These are phyloP conservation scores for Varroa destructor DNA, from an alignment of 1,140 invertebrate genomes.

Conservation along the genomic window DNA sequence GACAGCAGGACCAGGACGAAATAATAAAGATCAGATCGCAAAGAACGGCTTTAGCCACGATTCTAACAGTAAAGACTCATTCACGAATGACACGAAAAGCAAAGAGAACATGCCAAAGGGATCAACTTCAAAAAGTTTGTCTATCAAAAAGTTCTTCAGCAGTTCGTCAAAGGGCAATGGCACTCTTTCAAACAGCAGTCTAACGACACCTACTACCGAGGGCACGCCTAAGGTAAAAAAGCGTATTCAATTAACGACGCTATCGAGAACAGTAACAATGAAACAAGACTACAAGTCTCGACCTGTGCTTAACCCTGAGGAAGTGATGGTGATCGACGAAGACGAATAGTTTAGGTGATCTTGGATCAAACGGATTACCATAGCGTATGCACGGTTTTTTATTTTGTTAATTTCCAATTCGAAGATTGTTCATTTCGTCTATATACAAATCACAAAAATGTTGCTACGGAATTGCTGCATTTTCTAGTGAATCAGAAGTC, in stretches of 20 bases:
- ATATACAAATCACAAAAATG: too few relatives aligned
- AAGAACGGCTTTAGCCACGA: not conserved
- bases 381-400: not conserved
- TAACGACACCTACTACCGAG: not conserved
- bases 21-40: not conserved
- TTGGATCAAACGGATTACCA: not conserved
- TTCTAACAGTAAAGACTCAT: not conserved
- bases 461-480: too few relatives aligned
- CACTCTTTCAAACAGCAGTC: not conserved
- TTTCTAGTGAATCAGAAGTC: too few relatives aligned
- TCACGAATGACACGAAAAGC: not conserved
- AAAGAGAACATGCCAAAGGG: not conserved
- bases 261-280: slow-evolving; percentile 15
- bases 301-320: not conserved
- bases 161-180: not conserved
- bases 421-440: too few relatives aligned
- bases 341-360: not conserved
- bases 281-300: not conserved
- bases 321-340: slow-evolving; percentile 8
- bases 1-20: not conserved
- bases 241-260: slow-evolving; percentile 15
- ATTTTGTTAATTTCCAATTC: too few relatives aligned
- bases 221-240: slow-evolving; percentile 10
- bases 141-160: slow-evolving; percentile 23
- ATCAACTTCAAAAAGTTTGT: not conserved